A percentile compares a stretch with the other conserved stretches of the same genome.
Evolutionary conservation across 2,113 vertebrate genomes (phyloP).

Genomic region (Nettapus auritus): DNA sequence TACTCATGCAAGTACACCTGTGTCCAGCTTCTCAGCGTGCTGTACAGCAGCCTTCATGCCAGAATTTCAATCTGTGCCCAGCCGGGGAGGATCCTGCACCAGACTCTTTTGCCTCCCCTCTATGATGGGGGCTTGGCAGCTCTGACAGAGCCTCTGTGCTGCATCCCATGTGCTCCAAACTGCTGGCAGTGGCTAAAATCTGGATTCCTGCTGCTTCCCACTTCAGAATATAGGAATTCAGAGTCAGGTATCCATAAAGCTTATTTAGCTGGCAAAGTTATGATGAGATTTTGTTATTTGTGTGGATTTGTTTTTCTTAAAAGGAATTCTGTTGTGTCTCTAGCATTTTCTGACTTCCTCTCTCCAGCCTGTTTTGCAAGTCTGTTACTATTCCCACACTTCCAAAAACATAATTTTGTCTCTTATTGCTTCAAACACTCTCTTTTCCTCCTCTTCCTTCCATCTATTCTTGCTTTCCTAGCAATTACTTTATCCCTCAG

Average conservation of each 20-base stretch:
- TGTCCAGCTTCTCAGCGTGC: neutral
- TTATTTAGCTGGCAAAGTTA: neutral
- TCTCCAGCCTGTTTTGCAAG: neutral
- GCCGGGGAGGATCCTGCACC: neutral
- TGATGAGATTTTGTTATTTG: neutral
- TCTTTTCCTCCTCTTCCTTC: neutral
- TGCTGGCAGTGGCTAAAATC: neutral
- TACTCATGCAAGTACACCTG: neutral
- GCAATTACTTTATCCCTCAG: neutral
- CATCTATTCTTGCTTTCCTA: neutral
- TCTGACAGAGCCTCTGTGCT: neutral
- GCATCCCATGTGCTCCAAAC: neutral
- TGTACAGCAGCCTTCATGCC: neutral
- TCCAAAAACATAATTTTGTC: neutral
- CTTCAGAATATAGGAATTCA: neutral
- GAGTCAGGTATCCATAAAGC: neutral
- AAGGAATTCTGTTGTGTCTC: neutral
- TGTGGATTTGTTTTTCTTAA: neutral
- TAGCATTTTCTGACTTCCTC: neutral
- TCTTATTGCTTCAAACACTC: neutral
- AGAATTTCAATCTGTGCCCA: neutral
- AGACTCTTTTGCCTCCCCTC: neutral
- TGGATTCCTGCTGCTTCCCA: neutral
- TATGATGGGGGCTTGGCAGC: fast-evolving
- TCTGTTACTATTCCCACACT: neutral